Base-by-base conservation (phyloP, 2,888 invertebrate species). In the Hydrotaea cyrtoneurina region DNA sequence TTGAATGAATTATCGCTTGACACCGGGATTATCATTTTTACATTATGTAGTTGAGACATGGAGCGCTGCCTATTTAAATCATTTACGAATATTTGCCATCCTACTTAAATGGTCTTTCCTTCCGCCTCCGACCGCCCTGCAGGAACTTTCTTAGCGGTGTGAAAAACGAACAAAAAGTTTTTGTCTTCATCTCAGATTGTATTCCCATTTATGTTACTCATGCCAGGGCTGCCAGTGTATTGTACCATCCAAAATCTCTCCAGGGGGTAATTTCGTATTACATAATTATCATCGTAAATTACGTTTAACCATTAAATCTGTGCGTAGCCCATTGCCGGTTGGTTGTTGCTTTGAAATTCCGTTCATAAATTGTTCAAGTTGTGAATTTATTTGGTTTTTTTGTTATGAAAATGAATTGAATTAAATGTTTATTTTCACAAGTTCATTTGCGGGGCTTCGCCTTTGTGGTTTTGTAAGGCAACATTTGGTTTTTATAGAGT, bases 21-120 rank as follows among this genome's bases (percentile, higher is more conserved):
- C 91, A 91, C 88, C 89, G 89, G 91, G 92, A 91, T 91, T 91
- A 91, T 91, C 91, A 92, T 91, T 91, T 92, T 92, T 92, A 90
- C 89, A 91, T 91, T 89, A 62, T n/a, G 2, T 31, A 88, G 87
- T 50, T 50, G 73, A 62, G 57, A 55, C 75, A 62, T 46, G 72
- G 62, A 73, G 43, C 4, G 39, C 46, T 75, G 64, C 69, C 59
- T 80, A 80, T 82, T 85, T 69, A 82, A 85, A 85, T 82, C 55
- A 71, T 79, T 85, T 82, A 69, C 46, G 69, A 69, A n/a, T 23
- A 23, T 23, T 26, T 23, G 15, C n/a, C 50, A 50, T n/a, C 50
- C 50, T 15, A 39, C 11, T 39, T 31, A 31, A 4, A 4, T 31
- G 7, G 31, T 43, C 43, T 11, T 43, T 50, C 3, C 50, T 78